These are phyloP conservation scores for Antedon bifida DNA, from an alignment of 35 echinoderm and acorn worm species.

Conservation along the genomic window DNA sequence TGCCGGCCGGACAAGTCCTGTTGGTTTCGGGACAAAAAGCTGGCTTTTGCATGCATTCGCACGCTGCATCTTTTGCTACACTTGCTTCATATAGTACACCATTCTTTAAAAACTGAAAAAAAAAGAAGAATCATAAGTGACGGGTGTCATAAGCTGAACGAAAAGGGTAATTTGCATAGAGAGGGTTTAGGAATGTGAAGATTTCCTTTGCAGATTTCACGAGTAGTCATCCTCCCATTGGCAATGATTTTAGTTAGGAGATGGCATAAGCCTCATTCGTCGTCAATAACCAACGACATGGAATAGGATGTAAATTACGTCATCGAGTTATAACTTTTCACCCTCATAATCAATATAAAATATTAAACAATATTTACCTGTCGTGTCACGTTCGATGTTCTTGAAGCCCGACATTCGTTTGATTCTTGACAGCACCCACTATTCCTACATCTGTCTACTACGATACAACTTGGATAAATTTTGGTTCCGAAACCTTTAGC, in stretches of 20 bases:
- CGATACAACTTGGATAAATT: conserved; percentile 56
- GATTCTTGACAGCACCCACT: conserved; percentile 74
- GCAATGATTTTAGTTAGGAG: too few species aligned
- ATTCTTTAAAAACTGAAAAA: conserved; percentile 6
- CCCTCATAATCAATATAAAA: too few species aligned
- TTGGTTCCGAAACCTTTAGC: conserved; percentile 33
- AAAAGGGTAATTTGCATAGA: too few species aligned
- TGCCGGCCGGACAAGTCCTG: conserved; percentile 39
- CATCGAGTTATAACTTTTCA: too few species aligned
- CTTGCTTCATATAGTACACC: background rate
- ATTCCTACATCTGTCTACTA: conserved; percentile 54
- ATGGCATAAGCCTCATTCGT: too few species aligned
- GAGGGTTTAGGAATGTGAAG: too few species aligned
- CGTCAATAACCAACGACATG: too few species aligned
- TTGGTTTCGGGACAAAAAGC: conserved; percentile 38
- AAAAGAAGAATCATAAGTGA: background rate
- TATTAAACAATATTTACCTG: conserved; percentile 21
- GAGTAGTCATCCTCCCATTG: too few species aligned
- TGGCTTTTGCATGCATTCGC: conserved; percentile 52
- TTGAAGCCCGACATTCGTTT: conserved; percentile 42
- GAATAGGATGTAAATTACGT: too few species aligned
- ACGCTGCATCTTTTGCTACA: conserved; percentile 31
- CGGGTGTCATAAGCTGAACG: too few species aligned
- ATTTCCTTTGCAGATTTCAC: too few species aligned
- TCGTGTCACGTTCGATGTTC: conserved; percentile 25